Evolutionary conservation across 2,113 vertebrate species (phyloP).

Genomic region (Mus spicilegus): DNA sequence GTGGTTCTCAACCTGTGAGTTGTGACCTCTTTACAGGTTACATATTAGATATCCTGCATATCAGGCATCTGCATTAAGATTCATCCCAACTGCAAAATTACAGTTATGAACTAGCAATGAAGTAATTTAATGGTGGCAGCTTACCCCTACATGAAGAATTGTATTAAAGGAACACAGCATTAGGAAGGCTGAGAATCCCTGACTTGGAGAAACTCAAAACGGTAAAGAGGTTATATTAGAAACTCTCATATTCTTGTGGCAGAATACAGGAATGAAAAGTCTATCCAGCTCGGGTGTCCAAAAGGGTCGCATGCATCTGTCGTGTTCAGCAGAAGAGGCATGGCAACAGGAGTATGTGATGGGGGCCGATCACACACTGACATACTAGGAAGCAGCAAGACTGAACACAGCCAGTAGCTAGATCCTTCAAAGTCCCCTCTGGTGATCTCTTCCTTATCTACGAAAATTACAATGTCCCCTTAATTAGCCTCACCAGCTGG

Average conservation of each 20-base stretch:
- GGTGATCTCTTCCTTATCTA: not conserved
- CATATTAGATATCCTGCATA: not conserved
- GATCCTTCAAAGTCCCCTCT: not conserved
- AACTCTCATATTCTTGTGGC: not conserved
- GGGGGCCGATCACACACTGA: not conserved
- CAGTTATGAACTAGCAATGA: not conserved
- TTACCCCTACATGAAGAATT: not conserved
- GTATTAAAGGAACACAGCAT: not conserved
- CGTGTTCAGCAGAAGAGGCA: fast-evolving
- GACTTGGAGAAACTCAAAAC: not conserved
- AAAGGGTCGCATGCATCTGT: not conserved
- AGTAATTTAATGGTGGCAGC: not conserved
- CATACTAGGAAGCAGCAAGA: not conserved
- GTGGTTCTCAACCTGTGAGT: not conserved
- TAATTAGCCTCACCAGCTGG: not conserved
- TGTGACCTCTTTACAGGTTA: not conserved
- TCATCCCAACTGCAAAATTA: not conserved
- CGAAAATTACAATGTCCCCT: not conserved
- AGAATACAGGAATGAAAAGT: not conserved
- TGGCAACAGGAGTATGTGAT: not conserved
- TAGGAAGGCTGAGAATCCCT: not conserved
- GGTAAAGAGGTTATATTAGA: not conserved
- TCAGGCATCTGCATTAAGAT: too few species aligned
- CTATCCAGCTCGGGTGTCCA: not conserved
- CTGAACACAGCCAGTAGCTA: too few species aligned